Evolutionary conservation across 2,113 vertebrate species (phyloP), one percentile per base, ranked within the genome.

Genomic region (Phaethon lepturus): DNA sequence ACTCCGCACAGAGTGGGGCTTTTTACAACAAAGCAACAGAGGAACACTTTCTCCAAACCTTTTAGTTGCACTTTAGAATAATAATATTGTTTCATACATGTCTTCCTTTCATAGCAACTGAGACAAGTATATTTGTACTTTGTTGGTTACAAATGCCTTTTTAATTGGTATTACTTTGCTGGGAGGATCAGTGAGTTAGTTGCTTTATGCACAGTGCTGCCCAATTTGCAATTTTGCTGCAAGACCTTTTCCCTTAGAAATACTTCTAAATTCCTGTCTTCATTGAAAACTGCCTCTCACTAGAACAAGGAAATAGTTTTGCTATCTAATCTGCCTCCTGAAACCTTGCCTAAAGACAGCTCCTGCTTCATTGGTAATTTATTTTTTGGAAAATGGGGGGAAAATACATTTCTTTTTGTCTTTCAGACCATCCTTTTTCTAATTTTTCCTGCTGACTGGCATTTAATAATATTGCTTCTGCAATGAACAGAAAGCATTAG

Each of bases 201-300:
- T 83, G 76, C 29, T 84, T 88, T 80, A 87, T 42, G 63, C 44
- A 84, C 35, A 82, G 35, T 9, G 69, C 66, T 74, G 67, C 81
- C 55, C 71, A 86, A 94, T 94, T 92, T 73, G 26, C 50, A 94
- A 60, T 81, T 92, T 83, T 80, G 55, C 92, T 97, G 35, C 35
- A 92, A 96, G 79, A 96, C 80, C 83, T 93, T 93, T 94, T 95
- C 71, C 77, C 84, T 94, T 52, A 92, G 58, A 97, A 96, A 96
- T 93, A 76, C 25, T 92, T 59, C 81, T 84, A 50, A 95, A 97
- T 91, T 97, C 38, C 77, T 85, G 56, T 76, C 80, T 96, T 86
- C 94, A 94, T 6, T 91, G 81, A 95, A 97, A 96, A 96, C 58
- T 91, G 87, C 63, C 62, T 97, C 93, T 95, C 91, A 81, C 86